These are phyloP conservation scores for Rhombomys opimus DNA, from an alignment of 2,113 vertebrate genomes.

Conservation along the genomic window DNA sequence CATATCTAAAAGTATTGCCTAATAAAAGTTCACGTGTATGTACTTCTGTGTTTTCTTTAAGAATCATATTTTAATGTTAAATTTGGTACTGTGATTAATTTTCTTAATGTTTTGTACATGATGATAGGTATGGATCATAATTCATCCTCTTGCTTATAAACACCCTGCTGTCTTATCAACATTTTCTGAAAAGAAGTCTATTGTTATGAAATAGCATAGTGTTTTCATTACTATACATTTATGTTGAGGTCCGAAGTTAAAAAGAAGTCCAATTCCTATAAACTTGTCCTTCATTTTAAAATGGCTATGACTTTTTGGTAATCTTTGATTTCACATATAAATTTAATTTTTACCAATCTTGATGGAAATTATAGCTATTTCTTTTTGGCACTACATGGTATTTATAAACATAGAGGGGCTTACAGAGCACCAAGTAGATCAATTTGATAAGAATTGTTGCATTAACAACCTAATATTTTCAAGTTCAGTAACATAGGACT, in stretches of 20 bases:
- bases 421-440: not conserved
- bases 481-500: not conserved
- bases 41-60: not conserved
- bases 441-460: not conserved
- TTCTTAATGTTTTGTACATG: not conserved
- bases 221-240: not conserved
- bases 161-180: not conserved
- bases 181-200: constrained; percentile 5
- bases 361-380: not conserved
- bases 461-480: not conserved
- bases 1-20: not conserved
- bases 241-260: not conserved
- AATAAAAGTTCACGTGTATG: not conserved
- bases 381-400: constrained; percentile 9
- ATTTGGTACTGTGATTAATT: not conserved
- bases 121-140: not conserved
- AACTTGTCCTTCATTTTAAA: constrained; percentile 6
- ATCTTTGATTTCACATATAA: not conserved
- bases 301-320: not conserved
- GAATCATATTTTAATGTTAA: constrained; percentile 34
- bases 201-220: not conserved
- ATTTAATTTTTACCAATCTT: constrained; percentile 17
- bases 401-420: not conserved
- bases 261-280: not conserved
- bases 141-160: not conserved